phyloP scores from a whole-genome alignment of 1,140 invertebrate species.

The Apis florea region DNA sequence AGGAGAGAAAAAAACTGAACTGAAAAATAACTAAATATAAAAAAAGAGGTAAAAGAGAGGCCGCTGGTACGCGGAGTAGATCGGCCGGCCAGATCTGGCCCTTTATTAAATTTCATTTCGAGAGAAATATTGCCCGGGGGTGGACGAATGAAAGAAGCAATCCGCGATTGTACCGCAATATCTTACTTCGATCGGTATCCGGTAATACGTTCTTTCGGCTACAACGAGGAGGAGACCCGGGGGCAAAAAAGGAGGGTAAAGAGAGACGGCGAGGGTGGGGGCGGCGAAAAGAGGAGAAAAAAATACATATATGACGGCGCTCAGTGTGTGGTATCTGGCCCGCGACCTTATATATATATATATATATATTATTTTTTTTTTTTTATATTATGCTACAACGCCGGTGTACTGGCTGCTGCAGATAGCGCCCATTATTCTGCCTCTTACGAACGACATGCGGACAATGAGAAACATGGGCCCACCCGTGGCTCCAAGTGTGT shows the following conservation, averaged over 20 bases:
- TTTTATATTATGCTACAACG: slow-evolving; percentile 41
- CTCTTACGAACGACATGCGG: slow-evolving; percentile 61
- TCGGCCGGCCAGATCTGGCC: slow-evolving; percentile 23
- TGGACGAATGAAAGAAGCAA: slow-evolving; percentile 52
- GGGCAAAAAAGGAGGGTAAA: not conserved
- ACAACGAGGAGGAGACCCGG: not conserved
- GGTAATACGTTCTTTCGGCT: slow-evolving; percentile 62
- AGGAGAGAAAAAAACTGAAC: not conserved
- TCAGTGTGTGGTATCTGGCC: slow-evolving; percentile 63
- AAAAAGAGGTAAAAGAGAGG: not conserved
- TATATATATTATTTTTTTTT: not conserved
- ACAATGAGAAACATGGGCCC: slow-evolving; percentile 62
- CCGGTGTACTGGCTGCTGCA: slow-evolving; percentile 48
- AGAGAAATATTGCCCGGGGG: slow-evolving; percentile 45
- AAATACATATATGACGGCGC: slow-evolving; percentile 34
- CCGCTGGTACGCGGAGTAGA: slow-evolving; percentile 2
- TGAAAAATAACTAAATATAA: not conserved
- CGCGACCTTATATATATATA: slow-evolving; percentile 45
- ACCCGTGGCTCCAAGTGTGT: slow-evolving; percentile 59
- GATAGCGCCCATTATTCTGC: slow-evolving; percentile 59
- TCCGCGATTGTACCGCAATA: slow-evolving; percentile 53
- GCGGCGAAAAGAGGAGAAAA: not conserved
- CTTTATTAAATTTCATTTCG: slow-evolving; percentile 53
- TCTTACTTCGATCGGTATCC: slow-evolving; percentile 61
- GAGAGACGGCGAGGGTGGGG: not conserved